Base-by-base conservation (phyloP, 2,888 invertebrate genomes). In the Drosophila yooni region DNA sequence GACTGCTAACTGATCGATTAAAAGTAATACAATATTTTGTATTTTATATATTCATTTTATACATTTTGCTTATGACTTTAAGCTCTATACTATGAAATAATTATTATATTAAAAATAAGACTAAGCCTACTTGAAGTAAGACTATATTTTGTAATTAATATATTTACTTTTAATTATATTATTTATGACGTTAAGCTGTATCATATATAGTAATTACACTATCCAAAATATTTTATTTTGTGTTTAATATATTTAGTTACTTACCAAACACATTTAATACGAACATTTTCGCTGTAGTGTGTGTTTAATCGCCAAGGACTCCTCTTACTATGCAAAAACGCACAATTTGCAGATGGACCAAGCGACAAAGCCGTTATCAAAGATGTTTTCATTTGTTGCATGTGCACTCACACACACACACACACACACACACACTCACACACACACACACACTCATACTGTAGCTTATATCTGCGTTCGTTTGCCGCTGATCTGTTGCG, bases 341-440 rank as follows among this genome's bases (percentile, higher is more conserved):
- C 53, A 60, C 48, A 71, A 63, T 75, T 79, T 76, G 77, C 89
- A 77, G 88, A 87, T 84, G 77, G 76, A 59, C 58, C 52, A 81
- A 74, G 75, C 82, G 77, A 84, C 85, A 89, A 82, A 76, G 74
- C 62, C 60, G 80, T 84, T 85, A 87, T 87, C 89, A 89, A 82
- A 80, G 85, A 84, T 83, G 82, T 73, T 74, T 74, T 60, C 64
- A 60, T 72, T 68, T 73, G 77, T 61, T 67, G 43, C 36, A 53
- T 36, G 46, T 21, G 31, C 31, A 11, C 33, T 33, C n/a, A 51
- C 29, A 11, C 18, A n/a, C 51, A 29, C 18, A 21, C 21, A 57
- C 54, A 38, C 25, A 27, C 54, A 11, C 54, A 27, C 7, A 38
- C 54, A 27, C 54, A n/a, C 27, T n/a, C n/a, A n/a, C 54, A 27